A percentile compares a stretch with the other conserved stretches of the same genome.
These are phyloP conservation scores for Promerops cafer DNA, from an alignment of 2,113 vertebrate species.

Conservation along the genomic window DNA sequence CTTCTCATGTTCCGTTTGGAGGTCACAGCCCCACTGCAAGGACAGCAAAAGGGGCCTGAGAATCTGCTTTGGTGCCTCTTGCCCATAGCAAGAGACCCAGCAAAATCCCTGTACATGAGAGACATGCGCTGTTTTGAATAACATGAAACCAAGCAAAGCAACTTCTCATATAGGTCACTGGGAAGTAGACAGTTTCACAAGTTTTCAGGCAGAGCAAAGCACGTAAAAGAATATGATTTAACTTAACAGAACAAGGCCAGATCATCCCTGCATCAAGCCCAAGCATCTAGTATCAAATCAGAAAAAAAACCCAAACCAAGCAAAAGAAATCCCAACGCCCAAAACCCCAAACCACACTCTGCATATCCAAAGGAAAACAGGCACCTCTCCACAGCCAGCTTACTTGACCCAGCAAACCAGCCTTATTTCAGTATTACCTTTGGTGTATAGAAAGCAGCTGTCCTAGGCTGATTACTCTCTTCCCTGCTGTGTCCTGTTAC, in stretches of 20 bases:
- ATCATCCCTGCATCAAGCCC: background rate
- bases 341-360: background rate
- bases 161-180: background rate
- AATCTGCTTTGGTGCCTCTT: background rate
- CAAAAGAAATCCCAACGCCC: background rate
- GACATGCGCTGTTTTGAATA: background rate
- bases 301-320: background rate
- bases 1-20: slow-evolving; percentile 93
- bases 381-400: background rate
- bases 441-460: background rate
- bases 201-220: background rate
- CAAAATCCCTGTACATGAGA: background rate
- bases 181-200: background rate
- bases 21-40: slow-evolving; percentile 90
- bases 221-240: background rate
- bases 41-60: background rate
- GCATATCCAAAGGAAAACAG: background rate
- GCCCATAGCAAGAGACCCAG: background rate
- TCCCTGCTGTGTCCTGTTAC: background rate
- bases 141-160: background rate
- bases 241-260: background rate
- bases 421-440: background rate
- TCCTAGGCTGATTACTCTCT: background rate
- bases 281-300: background rate
- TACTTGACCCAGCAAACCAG: background rate